Percentiles rank a stretch among this genome's conserved stretches.
These are phyloP conservation scores for Peromyscus aztecus DNA, from an alignment of 2,797 vertebrate species.

Conservation along the genomic window DNA sequence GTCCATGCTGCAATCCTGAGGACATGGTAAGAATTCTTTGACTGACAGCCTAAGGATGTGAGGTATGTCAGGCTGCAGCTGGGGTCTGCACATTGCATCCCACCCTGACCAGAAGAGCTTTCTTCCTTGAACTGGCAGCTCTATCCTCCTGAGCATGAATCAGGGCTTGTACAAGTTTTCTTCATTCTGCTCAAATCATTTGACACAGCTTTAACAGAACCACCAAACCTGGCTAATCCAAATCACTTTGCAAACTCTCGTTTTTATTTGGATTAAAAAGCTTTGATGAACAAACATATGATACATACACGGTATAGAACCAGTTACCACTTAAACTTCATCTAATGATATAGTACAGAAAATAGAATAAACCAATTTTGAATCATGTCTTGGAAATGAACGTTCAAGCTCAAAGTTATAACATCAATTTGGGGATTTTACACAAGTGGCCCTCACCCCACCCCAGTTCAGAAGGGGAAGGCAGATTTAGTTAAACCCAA, in stretches of 20 bases:
- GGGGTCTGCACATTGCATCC: neutral
- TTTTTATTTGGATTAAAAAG: slow-evolving; percentile 92
- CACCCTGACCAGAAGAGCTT: neutral
- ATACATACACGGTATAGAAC: slow-evolving; percentile 89
- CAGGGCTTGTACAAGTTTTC: slow-evolving; percentile 41
- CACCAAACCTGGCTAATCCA: slow-evolving; percentile 89
- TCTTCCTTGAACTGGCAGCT: slow-evolving; percentile 1
- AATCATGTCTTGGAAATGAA: slow-evolving; percentile 87
- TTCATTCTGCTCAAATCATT: slow-evolving; percentile 71
- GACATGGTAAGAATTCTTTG: slow-evolving; percentile 12
- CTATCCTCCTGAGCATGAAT: slow-evolving; percentile 38
- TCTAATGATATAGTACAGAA: slow-evolving; percentile 84
- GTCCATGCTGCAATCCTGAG: neutral
- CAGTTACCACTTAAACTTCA: slow-evolving; percentile 87
- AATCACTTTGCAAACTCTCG: slow-evolving; percentile 90
- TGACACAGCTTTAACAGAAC: slow-evolving; percentile 82
- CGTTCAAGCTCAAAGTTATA: slow-evolving; percentile 82
- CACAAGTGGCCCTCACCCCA: slow-evolving; percentile 71
- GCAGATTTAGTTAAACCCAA: slow-evolving; percentile 77
- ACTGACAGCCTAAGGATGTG: neutral
- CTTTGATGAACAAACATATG: slow-evolving; percentile 90
- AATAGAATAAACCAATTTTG: slow-evolving; percentile 88
- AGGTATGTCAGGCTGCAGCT: neutral
- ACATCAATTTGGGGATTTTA: slow-evolving; percentile 84
- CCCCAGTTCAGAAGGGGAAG: slow-evolving; percentile 76